phyloP scores from a whole-genome alignment of 2,797 vertebrate genomes.

The Tympanoctomys barrerae region DNA sequence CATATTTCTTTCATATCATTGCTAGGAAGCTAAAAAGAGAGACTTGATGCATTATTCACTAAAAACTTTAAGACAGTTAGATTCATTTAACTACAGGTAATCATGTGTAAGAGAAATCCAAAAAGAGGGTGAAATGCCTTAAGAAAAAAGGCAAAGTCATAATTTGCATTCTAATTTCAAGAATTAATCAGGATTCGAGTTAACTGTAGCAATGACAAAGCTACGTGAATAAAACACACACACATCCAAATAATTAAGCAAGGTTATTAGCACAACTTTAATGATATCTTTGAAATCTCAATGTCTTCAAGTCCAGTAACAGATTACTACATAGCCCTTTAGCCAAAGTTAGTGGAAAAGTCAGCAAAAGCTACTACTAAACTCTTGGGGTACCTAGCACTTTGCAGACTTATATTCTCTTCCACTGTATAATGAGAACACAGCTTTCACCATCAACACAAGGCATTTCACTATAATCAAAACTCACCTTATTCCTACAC shows the following conservation, averaged over 20 bases:
- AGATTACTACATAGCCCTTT: neutral
- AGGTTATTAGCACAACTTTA: slow-evolving; percentile 27
- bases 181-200: slow-evolving; percentile 26
- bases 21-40: neutral
- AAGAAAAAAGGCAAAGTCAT: slow-evolving; percentile 35
- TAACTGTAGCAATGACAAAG: slow-evolving; percentile 27
- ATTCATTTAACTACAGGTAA: neutral
- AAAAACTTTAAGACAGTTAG: neutral
- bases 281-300: slow-evolving; percentile 44
- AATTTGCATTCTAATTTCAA: slow-evolving; percentile 48
- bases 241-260: slow-evolving; percentile 22
- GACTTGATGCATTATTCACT: neutral
- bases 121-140: slow-evolving; percentile 34
- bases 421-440: neutral
- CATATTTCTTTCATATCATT: neutral
- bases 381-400: neutral
- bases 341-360: slow-evolving; percentile 39
- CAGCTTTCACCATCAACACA: slow-evolving; percentile 43
- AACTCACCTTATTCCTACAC: slow-evolving; percentile 51
- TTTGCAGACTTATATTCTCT: neutral
- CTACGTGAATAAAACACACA: slow-evolving; percentile 12
- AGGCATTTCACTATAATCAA: slow-evolving; percentile 42
- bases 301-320: slow-evolving; percentile 2
- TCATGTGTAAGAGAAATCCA: neutral
- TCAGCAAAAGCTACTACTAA: neutral